phyloP scores from a whole-genome alignment of 2,888 invertebrate genomes.

The Deilephila elpenor region DNA sequence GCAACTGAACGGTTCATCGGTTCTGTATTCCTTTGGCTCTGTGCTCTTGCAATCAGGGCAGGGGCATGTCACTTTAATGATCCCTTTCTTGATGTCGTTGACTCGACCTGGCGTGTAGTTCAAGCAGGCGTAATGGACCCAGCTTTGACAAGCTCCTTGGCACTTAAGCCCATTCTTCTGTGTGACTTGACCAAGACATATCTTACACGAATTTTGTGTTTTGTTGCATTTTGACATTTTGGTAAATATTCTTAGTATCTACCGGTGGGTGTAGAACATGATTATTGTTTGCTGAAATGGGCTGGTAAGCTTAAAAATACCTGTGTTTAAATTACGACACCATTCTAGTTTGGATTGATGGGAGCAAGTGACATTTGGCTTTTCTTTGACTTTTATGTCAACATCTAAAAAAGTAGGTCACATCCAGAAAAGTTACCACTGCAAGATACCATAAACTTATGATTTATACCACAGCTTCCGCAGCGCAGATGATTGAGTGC shows the following conservation, averaged over 20 bases:
- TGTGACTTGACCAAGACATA: slow-evolving; percentile 64
- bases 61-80: slow-evolving; percentile 70
- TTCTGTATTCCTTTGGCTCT: slow-evolving; percentile 58
- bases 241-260: slow-evolving; percentile 31
- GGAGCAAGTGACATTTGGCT: background rate
- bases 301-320: background rate
- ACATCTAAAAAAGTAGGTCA: background rate
- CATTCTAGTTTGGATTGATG: slow-evolving; percentile 1
- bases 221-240: slow-evolving; percentile 63
- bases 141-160: slow-evolving; percentile 66
- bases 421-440: background rate
- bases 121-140: slow-evolving; percentile 71
- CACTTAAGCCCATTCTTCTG: slow-evolving; percentile 68
- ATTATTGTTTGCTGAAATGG: background rate
- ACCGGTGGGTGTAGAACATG: slow-evolving; percentile 31
- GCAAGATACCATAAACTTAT: too few relatives aligned
- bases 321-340: background rate
- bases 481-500: too few relatives aligned
- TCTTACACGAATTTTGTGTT: slow-evolving; percentile 71
- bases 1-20: slow-evolving; percentile 61
- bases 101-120: slow-evolving; percentile 73
- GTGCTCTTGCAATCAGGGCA: slow-evolving; percentile 70
- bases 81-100: slow-evolving; percentile 66
- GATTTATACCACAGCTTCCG: too few relatives aligned
- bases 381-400: slow-evolving; percentile 7